Conservation (phyloP, 2,797 vertebrate genomes). For the Etheostoma nigrum region DNA sequence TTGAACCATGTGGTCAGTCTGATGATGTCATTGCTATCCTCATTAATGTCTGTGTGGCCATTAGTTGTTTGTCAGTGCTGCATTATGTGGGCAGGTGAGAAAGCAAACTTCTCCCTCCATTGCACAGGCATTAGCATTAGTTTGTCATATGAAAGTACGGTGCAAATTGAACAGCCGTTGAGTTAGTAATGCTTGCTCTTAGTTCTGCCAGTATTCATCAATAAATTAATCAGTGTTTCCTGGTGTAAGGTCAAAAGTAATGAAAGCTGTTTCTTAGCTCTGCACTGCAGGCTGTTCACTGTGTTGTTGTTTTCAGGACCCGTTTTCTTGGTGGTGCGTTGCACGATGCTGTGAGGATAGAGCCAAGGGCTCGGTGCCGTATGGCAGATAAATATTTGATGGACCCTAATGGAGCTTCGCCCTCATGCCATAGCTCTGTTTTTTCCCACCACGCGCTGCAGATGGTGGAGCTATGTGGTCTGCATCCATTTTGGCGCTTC, state of each 20-base stretch:
- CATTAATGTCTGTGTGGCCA: constrained; percentile 50
- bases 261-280: constrained; percentile 31
- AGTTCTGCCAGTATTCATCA: constrained; percentile 7
- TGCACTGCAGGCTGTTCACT: constrained; percentile 17
- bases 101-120: constrained; percentile 25
- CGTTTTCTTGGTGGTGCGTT: constrained; percentile 44
- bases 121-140: constrained; percentile 17
- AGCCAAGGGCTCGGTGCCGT: constrained; percentile 60
- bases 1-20: constrained; percentile 61
- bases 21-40: constrained; percentile 78
- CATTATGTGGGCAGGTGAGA: constrained; percentile 43
- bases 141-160: constrained; percentile 8
- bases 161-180: constrained; percentile 6
- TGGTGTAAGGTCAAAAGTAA: constrained; percentile 40
- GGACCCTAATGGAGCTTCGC: constrained; percentile 73
- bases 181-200: constrained; percentile 24
- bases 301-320: constrained; percentile 51
- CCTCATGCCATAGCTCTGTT: constrained; percentile 45
- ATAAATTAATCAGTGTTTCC: constrained; percentile 47
- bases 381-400: constrained; percentile 84
- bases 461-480: constrained; percentile 39
- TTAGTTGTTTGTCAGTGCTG: constrained; percentile 51
- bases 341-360: constrained; percentile 35
- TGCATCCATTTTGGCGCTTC: constrained; percentile 56
- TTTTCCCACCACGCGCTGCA: constrained; percentile 39